phyloP scores from a whole-genome alignment of 2,888 invertebrate genomes.

The Druceiella hillmani region DNA sequence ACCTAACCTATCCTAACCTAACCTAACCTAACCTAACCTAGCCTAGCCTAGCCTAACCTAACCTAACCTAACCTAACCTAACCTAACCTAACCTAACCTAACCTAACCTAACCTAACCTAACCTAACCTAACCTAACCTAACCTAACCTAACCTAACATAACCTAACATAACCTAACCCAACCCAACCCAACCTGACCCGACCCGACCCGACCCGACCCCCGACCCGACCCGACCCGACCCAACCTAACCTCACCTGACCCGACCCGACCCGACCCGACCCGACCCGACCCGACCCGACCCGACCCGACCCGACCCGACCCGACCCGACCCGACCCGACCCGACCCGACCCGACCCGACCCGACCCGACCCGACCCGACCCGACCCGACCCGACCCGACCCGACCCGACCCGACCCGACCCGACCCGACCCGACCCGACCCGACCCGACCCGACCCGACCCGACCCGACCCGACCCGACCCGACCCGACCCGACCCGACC shows the following conservation, averaged over 20 bases:
- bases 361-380: constrained; percentile 17
- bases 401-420: constrained; percentile 10
- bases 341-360: constrained; percentile 11
- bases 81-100: constrained; percentile 8
- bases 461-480: constrained; percentile 13
- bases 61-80: constrained; percentile 7
- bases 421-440: constrained; percentile 14
- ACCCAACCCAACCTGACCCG: constrained; percentile 15
- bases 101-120: constrained; percentile 10
- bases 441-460: constrained; percentile 14
- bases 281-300: constrained; percentile 18
- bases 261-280: constrained; percentile 8
- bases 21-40: constrained; percentile 1
- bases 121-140: constrained; percentile 18
- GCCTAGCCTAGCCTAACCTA: constrained; percentile 1
- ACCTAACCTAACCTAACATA: constrained; percentile 16
- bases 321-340: constrained; percentile 17
- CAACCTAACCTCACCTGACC: constrained; percentile 15
- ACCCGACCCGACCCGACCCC: constrained; percentile 6
- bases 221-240: constrained; percentile 13
- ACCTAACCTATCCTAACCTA: constrained; percentile 1
- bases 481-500: constrained; percentile 14
- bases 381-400: constrained; percentile 15
- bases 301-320: constrained; percentile 17
- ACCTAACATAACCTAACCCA: constrained; percentile 18